Percentiles rank a stretch among this genome's conserved stretches.
Conservation (phyloP, 2,113 vertebrate genomes). For the Pollimyrus isidori region DNA sequence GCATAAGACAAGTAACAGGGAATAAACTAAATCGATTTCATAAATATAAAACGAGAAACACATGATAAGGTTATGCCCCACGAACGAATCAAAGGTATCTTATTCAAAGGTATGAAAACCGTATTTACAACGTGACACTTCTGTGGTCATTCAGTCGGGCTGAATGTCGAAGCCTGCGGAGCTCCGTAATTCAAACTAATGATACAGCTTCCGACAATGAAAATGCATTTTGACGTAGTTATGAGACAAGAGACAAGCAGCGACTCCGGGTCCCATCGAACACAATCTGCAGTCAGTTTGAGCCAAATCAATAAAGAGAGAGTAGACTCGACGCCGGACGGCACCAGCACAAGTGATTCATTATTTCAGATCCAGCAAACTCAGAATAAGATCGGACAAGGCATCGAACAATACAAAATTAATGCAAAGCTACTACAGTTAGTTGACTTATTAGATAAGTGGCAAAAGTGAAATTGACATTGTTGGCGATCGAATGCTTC, state of each 20-base stretch:
- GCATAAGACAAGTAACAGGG: neutral
- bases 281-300: neutral
- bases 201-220: neutral
- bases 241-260: neutral
- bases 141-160: neutral
- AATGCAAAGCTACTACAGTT: neutral
- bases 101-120: neutral
- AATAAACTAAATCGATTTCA: neutral
- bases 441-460: neutral
- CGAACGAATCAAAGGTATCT: neutral
- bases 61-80: neutral
- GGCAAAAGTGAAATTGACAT: neutral
- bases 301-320: neutral
- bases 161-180: neutral
- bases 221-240: neutral
- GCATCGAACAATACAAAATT: neutral
- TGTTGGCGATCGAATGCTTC: neutral
- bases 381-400: neutral
- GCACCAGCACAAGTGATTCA: neutral
- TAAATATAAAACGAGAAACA: neutral
- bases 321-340: neutral
- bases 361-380: neutral
- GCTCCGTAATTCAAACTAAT: neutral
- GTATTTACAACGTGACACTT: neutral
- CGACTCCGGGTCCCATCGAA: neutral